Conservation (phyloP, 2,888 invertebrate genomes). For the Drosophila colorata region DNA sequence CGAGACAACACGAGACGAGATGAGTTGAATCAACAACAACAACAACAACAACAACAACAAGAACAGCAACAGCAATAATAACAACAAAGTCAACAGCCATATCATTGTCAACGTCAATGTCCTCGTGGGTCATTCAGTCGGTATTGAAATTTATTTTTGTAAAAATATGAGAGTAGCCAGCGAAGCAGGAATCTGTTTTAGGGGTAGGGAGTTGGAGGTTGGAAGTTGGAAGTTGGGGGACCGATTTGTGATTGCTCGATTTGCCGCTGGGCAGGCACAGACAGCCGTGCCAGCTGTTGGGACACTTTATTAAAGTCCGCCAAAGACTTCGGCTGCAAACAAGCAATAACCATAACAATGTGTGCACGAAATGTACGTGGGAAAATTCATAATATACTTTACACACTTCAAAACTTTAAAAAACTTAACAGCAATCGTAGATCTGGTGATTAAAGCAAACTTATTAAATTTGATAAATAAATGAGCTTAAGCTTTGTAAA, state of each 20-base stretch:
- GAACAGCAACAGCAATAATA: conserved; percentile 17
- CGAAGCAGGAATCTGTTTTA: conserved; percentile 31
- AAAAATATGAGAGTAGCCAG: conserved; percentile 33
- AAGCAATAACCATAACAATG: not conserved
- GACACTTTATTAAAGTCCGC: conserved; percentile 29
- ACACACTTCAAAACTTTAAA: no score
- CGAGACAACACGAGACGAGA: conserved; percentile 8
- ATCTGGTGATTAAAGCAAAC: no score
- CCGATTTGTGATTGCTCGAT: conserved; percentile 44
- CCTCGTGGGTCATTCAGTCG: conserved; percentile 49
- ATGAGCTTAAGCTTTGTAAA: no score
- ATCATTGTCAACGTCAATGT: conserved; percentile 58
- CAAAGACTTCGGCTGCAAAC: not conserved
- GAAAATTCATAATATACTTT: no score
- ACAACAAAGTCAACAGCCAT: conserved; percentile 52
- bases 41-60: conserved; percentile 18
- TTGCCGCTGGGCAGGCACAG: conserved; percentile 13
- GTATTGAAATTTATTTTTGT: conserved; percentile 61
- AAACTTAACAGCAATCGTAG: no score
- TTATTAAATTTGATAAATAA: no score
- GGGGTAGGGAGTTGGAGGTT: not conserved
- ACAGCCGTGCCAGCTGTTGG: conserved; percentile 41
- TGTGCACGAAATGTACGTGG: no score
- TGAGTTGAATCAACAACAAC: conserved; percentile 11
- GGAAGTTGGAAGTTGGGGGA: not conserved